Conservation (phyloP, 30 jellyfish, hydroid and myxozoan species). For the Cassiopea xamachana region DNA sequence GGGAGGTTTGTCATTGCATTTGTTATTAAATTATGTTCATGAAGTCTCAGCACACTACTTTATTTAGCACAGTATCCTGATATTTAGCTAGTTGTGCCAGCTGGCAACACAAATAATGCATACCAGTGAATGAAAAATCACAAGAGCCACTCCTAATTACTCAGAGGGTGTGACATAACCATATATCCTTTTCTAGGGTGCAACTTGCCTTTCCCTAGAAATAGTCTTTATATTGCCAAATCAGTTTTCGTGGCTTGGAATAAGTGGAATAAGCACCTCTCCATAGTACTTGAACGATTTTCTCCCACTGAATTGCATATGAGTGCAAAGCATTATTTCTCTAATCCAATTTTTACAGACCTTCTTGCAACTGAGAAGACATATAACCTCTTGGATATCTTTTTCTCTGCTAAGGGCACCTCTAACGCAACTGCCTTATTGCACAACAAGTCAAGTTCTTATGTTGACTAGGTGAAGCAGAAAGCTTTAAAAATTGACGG, state of each 20-base stretch:
- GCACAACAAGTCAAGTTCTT: neutral
- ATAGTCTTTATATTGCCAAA: neutral
- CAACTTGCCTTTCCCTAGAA: no score
- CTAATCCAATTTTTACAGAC: neutral
- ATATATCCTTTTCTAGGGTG: no score
- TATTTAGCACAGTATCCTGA: no score
- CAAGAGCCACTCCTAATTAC: no score
- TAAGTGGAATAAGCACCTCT: neutral
- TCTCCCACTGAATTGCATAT: neutral
- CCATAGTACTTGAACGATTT: neutral
- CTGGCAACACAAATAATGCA: no score
- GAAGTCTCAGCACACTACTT: no score
- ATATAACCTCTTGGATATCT: neutral
- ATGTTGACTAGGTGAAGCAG: neutral
- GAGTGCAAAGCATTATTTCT: neutral
- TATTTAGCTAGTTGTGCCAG: no score
- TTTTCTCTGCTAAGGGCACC: neutral
- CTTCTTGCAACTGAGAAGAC: neutral
- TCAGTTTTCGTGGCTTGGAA: neutral
- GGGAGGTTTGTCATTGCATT: no score
- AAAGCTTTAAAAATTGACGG: neutral
- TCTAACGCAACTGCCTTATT: neutral
- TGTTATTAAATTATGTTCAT: no score
- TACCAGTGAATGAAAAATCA: no score
- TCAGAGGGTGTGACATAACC: no score